Percentiles rank a stretch among this genome's conserved stretches.
phyloP scores from a whole-genome alignment of 2,888 invertebrate species.

The Cryptocephalus primarius region DNA sequence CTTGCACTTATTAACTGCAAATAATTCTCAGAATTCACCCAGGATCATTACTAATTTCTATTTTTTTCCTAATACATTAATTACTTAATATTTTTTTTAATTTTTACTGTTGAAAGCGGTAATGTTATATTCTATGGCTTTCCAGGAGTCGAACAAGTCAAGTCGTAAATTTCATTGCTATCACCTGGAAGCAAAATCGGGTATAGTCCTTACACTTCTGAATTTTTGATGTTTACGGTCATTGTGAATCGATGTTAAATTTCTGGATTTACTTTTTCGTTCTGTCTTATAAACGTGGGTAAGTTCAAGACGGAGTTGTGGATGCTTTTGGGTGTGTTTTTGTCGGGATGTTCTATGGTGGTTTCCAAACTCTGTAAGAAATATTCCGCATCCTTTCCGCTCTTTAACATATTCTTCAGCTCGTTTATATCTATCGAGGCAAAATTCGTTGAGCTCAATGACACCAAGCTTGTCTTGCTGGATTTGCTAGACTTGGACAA shows the following conservation, averaged over 20 bases:
- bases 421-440: slow-evolving; percentile 51
- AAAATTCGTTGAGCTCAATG: slow-evolving; percentile 39
- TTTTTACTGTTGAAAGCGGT: too few relatives aligned
- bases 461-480: slow-evolving; percentile 22
- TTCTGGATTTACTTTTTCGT: slow-evolving; percentile 47
- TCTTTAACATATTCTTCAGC: slow-evolving; percentile 57
- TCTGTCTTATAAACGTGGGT: slow-evolving; percentile 61
- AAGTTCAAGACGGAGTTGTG: slow-evolving; percentile 59
- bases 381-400: slow-evolving; percentile 57
- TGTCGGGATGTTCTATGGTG: slow-evolving; percentile 41
- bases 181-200: too few relatives aligned
- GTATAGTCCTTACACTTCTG: too few relatives aligned
- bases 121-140: too few relatives aligned
- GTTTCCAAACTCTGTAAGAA: slow-evolving; percentile 51
- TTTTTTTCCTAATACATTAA: too few relatives aligned
- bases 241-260: too few relatives aligned
- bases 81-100: too few relatives aligned
- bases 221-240: not conserved
- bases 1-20: too few relatives aligned
- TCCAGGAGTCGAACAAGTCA: too few relatives aligned
- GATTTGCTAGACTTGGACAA: slow-evolving; percentile 20
- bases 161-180: too few relatives aligned
- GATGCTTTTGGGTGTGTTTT: slow-evolving; percentile 38
- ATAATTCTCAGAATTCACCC: too few relatives aligned
- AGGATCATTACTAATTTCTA: too few relatives aligned